Evolutionary conservation across 2,113 vertebrate species (phyloP), one percentile per base, ranked within the genome.

Genomic region (Aegypius monachus): DNA sequence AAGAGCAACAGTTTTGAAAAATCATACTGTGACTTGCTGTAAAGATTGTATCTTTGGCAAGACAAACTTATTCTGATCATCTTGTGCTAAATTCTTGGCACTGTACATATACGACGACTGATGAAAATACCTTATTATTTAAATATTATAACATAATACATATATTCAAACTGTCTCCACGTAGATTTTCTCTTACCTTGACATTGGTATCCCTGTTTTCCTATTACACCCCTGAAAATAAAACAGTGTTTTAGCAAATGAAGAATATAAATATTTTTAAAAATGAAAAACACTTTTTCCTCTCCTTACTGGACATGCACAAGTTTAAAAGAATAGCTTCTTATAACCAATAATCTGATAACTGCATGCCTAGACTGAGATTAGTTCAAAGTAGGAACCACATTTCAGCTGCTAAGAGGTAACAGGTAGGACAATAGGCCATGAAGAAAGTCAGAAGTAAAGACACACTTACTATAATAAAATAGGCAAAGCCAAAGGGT

Each of bases 121-220:
- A 94, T 25, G 29, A 58, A 81, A 85, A 16, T 13, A 62, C 8
- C 10, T 62, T 42, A 83, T 40, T 70, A 68, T 29, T 95, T 79
- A 42, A 8, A 29, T 10, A 26, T 23, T 52, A 53, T 43, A 80
- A 79, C 6, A n/a, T 6, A 61, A 77, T 22, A 82, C 25, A 42
- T 40, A 17, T 2, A 66, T 71, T 86, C 66, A 80, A 94, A 62
- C 18, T 55, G 17, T 29, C 8, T 19, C 32, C 17, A 16, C 5
- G 13, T 47, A 61, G 45, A 81, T 65, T 88, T 89, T 50, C 67
- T 75, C 99, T 99, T 99, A 99, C 99, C 99, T 99, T 99, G 99
- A 98, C 99, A 99, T 81, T 99, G 99, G 98, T 99, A 99, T 91
- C 99, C 99, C 97, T 99, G 99, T 98, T 99, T 99, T 97, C 99